Evolutionary conservation across 2,113 vertebrate genomes (phyloP).

Genomic region (Indicator maculatus): DNA sequence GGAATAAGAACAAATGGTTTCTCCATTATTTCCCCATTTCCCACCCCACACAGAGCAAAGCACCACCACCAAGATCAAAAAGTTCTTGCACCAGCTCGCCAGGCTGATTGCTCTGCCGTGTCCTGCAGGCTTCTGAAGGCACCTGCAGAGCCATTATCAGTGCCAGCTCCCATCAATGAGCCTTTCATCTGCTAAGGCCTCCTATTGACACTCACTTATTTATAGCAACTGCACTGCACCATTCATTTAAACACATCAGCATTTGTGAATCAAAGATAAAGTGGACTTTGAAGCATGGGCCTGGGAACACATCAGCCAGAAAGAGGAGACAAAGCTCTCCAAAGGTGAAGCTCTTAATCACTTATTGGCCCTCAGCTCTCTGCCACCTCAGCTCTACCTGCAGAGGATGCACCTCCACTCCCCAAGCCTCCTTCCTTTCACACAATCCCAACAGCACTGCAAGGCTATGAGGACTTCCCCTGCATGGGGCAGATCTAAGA

Average conservation of each 20-base stretch:
- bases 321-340: background rate
- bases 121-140: conserved; percentile 60
- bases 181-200: conserved; percentile 67
- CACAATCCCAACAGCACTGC: background rate
- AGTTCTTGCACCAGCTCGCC: background rate
- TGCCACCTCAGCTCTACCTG: background rate
- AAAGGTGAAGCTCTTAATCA: background rate
- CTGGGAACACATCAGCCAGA: background rate
- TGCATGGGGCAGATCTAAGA: no score
- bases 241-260: conserved; percentile 64
- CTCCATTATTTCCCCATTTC: conserved; percentile 10
- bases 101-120: conserved; percentile 8
- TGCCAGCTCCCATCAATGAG: conserved; percentile 52
- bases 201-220: conserved; percentile 66
- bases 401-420: background rate
- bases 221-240: conserved; percentile 66
- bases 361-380: background rate
- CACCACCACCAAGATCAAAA: conserved; percentile 14
- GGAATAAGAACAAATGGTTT: conserved; percentile 22
- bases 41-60: background rate
- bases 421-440: background rate
- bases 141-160: conserved; percentile 66
- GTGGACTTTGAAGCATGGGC: conserved; percentile 47
- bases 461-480: background rate
- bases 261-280: conserved; percentile 62